Conservation (phyloP, 2,113 vertebrate genomes). For the Paratilapia polleni region DNA sequence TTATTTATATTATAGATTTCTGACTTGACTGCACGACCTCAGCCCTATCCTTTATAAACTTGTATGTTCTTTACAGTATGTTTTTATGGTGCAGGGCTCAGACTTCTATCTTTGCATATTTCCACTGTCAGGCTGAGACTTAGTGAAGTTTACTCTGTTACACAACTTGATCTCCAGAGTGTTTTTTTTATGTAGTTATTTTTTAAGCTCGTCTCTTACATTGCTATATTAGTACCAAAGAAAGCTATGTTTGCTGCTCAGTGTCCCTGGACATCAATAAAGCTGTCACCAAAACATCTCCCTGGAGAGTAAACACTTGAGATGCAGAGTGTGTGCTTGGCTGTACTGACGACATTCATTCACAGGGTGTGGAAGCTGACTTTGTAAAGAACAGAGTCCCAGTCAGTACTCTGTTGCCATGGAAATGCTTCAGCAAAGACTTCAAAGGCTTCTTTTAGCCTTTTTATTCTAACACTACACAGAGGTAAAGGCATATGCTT, state of each 20-base stretch:
- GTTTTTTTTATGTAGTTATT: neutral
- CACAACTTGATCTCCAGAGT: neutral
- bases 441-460: constrained; percentile 40
- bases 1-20: neutral
- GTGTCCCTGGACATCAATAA: constrained; percentile 28
- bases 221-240: constrained; percentile 16
- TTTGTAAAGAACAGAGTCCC: constrained; percentile 32
- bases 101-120: neutral
- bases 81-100: neutral
- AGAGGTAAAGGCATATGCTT: constrained; percentile 8
- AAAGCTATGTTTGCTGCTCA: neutral
- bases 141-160: neutral
- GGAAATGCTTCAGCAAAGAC: constrained; percentile 30
- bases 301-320: constrained; percentile 5
- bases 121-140: neutral
- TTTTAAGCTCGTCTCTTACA: neutral
- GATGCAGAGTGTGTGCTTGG: constrained; percentile 5
- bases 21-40: neutral
- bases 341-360: constrained; percentile 15
- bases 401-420: constrained; percentile 48
- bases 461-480: neutral
- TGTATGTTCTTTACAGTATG: neutral
- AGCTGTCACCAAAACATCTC: constrained; percentile 17
- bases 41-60: neutral
- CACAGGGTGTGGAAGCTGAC: constrained; percentile 1